Base-by-base conservation (phyloP, 2,797 vertebrate genomes). In the Sparus aurata region DNA sequence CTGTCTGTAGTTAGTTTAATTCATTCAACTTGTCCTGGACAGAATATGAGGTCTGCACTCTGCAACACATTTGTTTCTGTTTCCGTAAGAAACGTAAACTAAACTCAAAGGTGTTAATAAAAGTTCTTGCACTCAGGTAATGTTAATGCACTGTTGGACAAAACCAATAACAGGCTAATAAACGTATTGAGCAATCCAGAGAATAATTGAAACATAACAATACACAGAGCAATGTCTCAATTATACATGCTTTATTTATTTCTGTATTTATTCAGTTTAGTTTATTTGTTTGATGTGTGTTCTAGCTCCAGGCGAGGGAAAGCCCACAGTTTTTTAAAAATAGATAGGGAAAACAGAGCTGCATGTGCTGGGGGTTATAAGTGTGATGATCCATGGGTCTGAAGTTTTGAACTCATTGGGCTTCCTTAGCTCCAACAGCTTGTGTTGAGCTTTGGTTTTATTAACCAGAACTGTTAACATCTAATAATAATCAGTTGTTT, bases 301-400 rank as follows among this genome's bases (percentile, higher is more conserved):
- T 73, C 12, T 62, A 12, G 16, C 20, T 46, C 18, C 61, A 61
- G 23, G 46, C 63, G 61, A 68, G 69, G 61, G 23, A 80, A 83
- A 57, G 47, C 69, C 60, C 59, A 41, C 46, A 12, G 38, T 66
- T 69, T 73, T 55, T 20, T 47, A 25, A 43, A 72, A 72, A 20
- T 15, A 18, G 18, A 25, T 45, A 67, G 5, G 4, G 13, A 53
- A 66, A 77, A 25, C 43, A 4, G 58, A 62, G 54, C 43, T 67
- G 22, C 78, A 10, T 76, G 20, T 74, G 53, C 30, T 57, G 20
- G 12, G 53, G 22, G 12, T 66, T 67, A 25, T 23, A 16, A 23
- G 25, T 53, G 38, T 54, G 64, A 77, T 73, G 60, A 83, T 62
- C 79, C 75, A 78, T 57, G 27, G 15, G 16, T 66, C 16, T 72